Base-by-base conservation (phyloP, 2,113 vertebrate species). In the Penelope pileata region DNA sequence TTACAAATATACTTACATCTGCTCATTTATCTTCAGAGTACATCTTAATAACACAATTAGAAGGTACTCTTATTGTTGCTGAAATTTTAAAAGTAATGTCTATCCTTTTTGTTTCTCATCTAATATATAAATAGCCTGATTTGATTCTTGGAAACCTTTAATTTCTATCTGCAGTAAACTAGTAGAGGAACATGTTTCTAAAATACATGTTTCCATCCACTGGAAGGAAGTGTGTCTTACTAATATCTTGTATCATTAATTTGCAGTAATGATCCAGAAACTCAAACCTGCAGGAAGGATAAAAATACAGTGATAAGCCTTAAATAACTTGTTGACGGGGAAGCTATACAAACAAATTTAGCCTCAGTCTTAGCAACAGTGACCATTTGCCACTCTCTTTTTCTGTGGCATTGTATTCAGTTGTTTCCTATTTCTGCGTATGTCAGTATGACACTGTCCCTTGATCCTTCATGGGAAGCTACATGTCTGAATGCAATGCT, bases 251-350 rank as follows among this genome's bases (percentile, higher is more conserved):
- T 93, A 72, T 86, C 81, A 92, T 89, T 94, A 93, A 90, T 92
- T 92, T 94, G 45, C 80, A 89, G 60, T 94, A 97, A 96, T 63
- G 67, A 96, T 78, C 93, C 82, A 96, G 94, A 95, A 96, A 88
- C 79, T 68, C 90, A 76, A 88, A 93, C 42, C 58, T 86, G 48
- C 50, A 89, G 93, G 90, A 96, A 96, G 96, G 88, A 93, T 88
- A 94, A 93, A 95, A 97, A 96, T 93, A 91, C 69, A 94, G 63
- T 81, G 47, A n/a, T 63, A 74, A 92, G 62, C 86, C 51, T 80
- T 84, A 96, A 96, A 97, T 96, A 96, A 83, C 79, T 88, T 94
- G 91, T 96, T 96, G 94, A 92, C 92, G 62, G 56, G 56, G 64
- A 75, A 72, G 17, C n/a, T 77, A 86, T 91, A 64, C n/a, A 86